Evolutionary conservation across 2,888 invertebrate genomes (phyloP), one percentile per base, ranked within the genome.

Genomic region (Stegophylla sp.): DNA sequence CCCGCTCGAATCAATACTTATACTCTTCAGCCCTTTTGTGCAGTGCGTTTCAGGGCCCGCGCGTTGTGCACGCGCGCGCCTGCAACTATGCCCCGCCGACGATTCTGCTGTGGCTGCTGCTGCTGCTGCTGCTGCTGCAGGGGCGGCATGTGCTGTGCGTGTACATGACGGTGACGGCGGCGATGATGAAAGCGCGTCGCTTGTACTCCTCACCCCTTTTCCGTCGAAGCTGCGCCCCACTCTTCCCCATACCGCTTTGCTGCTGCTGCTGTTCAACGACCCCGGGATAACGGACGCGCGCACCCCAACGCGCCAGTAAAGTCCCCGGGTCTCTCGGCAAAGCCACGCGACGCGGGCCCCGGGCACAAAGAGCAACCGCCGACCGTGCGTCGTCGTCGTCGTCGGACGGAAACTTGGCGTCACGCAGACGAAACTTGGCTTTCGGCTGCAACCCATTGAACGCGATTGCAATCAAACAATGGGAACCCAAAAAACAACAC

Each of bases 1-100:
- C 72, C 20, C 61, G 61, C 48, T 43, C 28, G 28, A 71, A 79
- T 79, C 79, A 69, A 79, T 79, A 79, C 71, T 48, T 5, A 79
- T 79, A 79, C 71, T 48, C 3, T 53, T 1, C 20, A 43, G 56
- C 45, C 67, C 66, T 67, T 79, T 51, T 74, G 67, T 69, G 67
- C 34, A 34, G 7, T 7, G 34, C 34, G 43, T 48, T 45, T 48
- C 23, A 15, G 53, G 28, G 28, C 74, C 45, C 7, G 34, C 34
- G 4, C 61, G 45, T 73, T 73, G 61, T 10, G 12, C 43, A 5
- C 45, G 3, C 28, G 48, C 28, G 2, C 26, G 43, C n/a, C 69
- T 13, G 71, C 23, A 5, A n/a, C n/a, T n/a, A n/a, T n/a, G n/a
- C n/a, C n/a, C n/a, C 17, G 26, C 12, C 43, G 41, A 59, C 73